Evolutionary conservation across 2,113 vertebrate genomes (phyloP), one percentile per base, ranked within the genome.

Genomic region (Hyla sarda): DNA sequence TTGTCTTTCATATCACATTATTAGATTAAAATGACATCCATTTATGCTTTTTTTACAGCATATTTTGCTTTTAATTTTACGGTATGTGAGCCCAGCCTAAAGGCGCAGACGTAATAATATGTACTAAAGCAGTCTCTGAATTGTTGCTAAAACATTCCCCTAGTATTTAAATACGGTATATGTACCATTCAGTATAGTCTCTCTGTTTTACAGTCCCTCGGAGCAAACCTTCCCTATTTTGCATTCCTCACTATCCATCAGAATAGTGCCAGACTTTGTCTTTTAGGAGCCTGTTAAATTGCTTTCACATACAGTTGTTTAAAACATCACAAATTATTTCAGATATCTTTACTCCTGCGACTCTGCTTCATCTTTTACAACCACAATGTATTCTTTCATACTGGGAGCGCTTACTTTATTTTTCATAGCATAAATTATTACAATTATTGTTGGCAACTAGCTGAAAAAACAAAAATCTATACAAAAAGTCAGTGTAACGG

Each of bases 341-440:
- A 12, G 56, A 60, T 62, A 45, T 80, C 58, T 58, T 41, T 58
- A 79, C 54, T 58, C 30, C 32, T 58, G 50, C 23, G 32, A 79
- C 13, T 54, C 21, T 23, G 52, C 32, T 60, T 60, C 54, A 60
- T 62, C 34, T 80, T 41, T 80, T 45, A 41, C 37, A 80, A 45
- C 48, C 12, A 60, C 77, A 60, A 79, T 79, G 54, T 79, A 58
- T 79, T 79, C 74, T 79, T 79, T 79, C 76, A 79, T 79, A 58
- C 50, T 54, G 75, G 50, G 50, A 78, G 17, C 28, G 13, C 48
- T 78, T 37, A 34, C 32, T 37, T 34, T 4, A 37, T 79, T 58
- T 30, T 58, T 79, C 19, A 16, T 79, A n/a, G 47, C 19, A 76
- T 50, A 76, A 58, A 48, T 75, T 75, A 48, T 48, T 75, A 75